Percentiles rank a stretch among this genome's conserved stretches.
Conservation (phyloP, 2,797 vertebrate genomes). For the Tapera naevia region DNA sequence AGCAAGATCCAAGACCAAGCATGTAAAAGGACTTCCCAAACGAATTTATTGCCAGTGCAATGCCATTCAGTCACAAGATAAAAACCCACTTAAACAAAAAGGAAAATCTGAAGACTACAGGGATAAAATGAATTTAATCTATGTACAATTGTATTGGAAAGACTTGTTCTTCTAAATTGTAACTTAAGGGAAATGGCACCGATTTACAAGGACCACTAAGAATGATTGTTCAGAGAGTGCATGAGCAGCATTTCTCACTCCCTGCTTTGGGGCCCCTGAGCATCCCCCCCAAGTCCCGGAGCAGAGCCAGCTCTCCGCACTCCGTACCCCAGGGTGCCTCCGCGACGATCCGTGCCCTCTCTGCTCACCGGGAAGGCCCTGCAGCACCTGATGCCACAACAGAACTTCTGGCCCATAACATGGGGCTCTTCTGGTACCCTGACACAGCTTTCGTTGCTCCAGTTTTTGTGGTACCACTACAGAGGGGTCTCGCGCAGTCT, state of each 20-base stretch:
- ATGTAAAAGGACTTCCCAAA: neutral
- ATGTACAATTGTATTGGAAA: neutral
- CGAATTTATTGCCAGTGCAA: neutral
- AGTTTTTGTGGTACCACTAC: neutral
- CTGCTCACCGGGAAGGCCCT: neutral
- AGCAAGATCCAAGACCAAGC: slow-evolving; percentile 3
- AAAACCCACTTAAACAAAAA: neutral
- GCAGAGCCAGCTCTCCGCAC: neutral
- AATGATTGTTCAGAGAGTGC: neutral
- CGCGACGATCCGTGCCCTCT: rapidly evolving
- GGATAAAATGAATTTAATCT: neutral
- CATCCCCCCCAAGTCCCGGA: no score
- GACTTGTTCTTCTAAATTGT: neutral
- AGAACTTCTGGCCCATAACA: neutral
- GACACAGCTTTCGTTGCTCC: neutral
- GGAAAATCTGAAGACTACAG: neutral
- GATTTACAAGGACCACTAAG: neutral
- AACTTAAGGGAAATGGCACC: neutral
- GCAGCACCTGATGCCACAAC: neutral
- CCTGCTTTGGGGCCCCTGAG: no score
- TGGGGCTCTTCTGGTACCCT: neutral
- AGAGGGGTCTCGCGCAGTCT: neutral
- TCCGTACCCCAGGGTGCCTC: neutral
- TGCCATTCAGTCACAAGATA: neutral
- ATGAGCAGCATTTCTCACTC: no score